Base-by-base conservation (phyloP, 2,113 vertebrate genomes). In the Dermatemys mawii region DNA sequence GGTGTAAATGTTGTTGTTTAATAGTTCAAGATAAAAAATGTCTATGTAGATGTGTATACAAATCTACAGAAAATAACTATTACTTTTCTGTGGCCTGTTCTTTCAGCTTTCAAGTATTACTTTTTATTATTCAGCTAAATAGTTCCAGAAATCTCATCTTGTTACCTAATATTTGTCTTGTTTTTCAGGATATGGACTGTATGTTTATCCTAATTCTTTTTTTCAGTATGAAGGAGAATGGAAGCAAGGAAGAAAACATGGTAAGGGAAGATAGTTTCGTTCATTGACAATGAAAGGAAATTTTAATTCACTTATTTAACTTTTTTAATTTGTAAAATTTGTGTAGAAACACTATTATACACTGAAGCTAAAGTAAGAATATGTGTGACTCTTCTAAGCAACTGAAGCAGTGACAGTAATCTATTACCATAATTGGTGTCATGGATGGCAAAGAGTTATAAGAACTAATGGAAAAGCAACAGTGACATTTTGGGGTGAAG, bases 181-280 rank as follows among this genome's bases (percentile, higher is more conserved):
- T 6, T 17, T 82, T 49, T 60, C 94, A 98, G 98, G 98, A 54
- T 98, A 96, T 44, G 98, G 98, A 3, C 60, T 96, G 35, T 98
- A 97, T 5, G n/a, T 95, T 21, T 98, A 97, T 84, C 91, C 95
- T 6, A 98, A 98, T 63, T 92, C 97, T 26, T 98, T 98, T 93
- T 98, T 98, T 87, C 95, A 95, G 1, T 98, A 98, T 10, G 98
- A 98, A 92, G 98, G 98, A 53, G 92, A 98, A 41, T 98, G 98
- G 98, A 96, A 92, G 75, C 90, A 46, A 53, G 97, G 98, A 5
- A 97, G 96, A 95, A 97, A 97, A 67, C 97, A 98, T 6, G 98
- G 98, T 98, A 95, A 93, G 96, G 41, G 44, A 21, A 29, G 83
- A 53, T 13, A 55, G 57, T 4, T 48, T 81, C 27, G 5, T 16